Base-by-base conservation (phyloP, 2,797 vertebrate species). In the Loriculus beryllinus region DNA sequence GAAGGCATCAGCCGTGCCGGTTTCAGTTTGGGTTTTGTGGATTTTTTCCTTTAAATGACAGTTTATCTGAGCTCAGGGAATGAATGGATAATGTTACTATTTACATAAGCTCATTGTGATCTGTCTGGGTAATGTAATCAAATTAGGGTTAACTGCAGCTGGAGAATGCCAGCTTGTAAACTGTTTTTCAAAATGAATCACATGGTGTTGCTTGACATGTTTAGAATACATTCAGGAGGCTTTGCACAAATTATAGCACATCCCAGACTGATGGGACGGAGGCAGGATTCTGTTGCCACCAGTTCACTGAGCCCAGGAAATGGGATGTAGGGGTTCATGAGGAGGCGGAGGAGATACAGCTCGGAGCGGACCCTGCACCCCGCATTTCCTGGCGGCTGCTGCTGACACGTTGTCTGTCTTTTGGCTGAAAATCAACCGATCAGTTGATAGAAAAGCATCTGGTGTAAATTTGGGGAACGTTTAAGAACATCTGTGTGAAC, bases 51-150 rank as follows among this genome's bases (percentile, higher is more conserved):
- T 74, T n/a, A 75, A 95, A 85, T 96, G 93, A 93, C 59, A 82
- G 90, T 96, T 97, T 97, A 96, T 96, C 95, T 79, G 93, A 95
- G 92, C 81, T 56, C 74, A 74, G 5, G 43, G 80, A 81, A 91
- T 90, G 89, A 85, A 93, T 84, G 97, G 94, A 93, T 93, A 96
- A 93, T 15, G 70, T 95, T 96, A 93, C 91, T 93, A 90, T 96
- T 96, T 95, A 97, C 74, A 95, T 89, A 93, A 90, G 89, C 28
- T 86, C 87, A 72, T 91, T 87, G 96, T 94, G 96, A 97, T 97
- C 97, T 96, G 96, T 97, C 97, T 83, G 8, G 28, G 93, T 95
- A 96, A 96, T 90, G 86, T 95, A 94, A 95, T 96, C 96, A 88
- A 94, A 96, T 96, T 87, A 95, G 93, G 90, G 92, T 92, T 94